Base-by-base conservation (phyloP, 2,888 invertebrate species). In the Punctoribates punctum region DNA sequence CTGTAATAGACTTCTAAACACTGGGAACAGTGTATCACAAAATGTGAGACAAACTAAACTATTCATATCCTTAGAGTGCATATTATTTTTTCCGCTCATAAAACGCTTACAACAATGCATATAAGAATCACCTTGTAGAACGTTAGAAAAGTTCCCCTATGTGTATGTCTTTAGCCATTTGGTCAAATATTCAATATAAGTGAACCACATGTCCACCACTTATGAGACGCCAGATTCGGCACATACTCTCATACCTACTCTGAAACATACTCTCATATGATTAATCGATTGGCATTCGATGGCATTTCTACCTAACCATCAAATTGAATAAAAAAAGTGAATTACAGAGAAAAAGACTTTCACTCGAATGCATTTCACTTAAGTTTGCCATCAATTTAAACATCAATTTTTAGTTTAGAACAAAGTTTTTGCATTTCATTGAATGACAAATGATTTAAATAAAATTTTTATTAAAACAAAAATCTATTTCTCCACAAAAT, bases 11-110 rank as follows among this genome's bases (percentile, higher is more conserved):
- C 70, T 70, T 25, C 17, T 25, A 62, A 62, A 27, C 20, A 62
- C 11, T 15, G 6, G 23, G 27, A 70, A 42, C 70, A 70, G 42
- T 62, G 62, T 62, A 62, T 62, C 29, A 15, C 62, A 23, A 38
- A 65, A 42, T 42, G 17, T 3, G 38, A 70, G 23, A 34, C 27
- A 20, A 65, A 27, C 13, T 29, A 67, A 70, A 70, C 70, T 23
- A 70, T 70, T 70, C 46, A 70, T 70, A 70, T 42, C 11, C 23
- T 20, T 42, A 70, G 23, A 70, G 15, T 6, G 42, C 70, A 70
- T 70, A 70, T 70, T 70, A 70, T 70, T 70, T 65, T 57, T 70
- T 70, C 42, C 70, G 70, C 70, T 70, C 70, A 70, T 70, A 70
- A 70, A 70, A 70, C n/a, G n/a, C 46, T 46, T 70, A 46, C 42